A percentile compares a stretch with the other conserved stretches of the same genome.
These are phyloP conservation scores for Torymus tubicola DNA, from an alignment of 2,888 invertebrate genomes.

Conservation along the genomic window DNA sequence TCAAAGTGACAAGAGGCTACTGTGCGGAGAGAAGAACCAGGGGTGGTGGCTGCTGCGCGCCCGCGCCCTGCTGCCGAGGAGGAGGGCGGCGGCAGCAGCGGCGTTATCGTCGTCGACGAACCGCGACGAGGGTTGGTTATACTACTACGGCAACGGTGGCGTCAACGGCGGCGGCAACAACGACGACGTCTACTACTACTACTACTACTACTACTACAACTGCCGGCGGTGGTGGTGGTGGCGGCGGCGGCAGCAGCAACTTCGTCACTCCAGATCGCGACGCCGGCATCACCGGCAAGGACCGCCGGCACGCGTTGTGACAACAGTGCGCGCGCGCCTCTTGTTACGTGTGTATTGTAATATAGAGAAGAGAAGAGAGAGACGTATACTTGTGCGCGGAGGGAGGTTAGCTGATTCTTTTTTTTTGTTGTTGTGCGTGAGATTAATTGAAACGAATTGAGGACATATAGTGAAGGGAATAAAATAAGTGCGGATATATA, in stretches of 20 bases:
- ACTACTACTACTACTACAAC: neutral
- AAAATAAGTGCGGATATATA: too few species aligned
- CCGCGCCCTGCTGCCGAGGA: neutral
- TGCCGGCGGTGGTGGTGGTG: conserved; percentile 14
- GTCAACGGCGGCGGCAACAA: neutral
- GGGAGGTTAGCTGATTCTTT: too few species aligned
- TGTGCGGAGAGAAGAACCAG: too few species aligned
- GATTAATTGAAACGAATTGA: too few species aligned
- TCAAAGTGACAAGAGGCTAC: too few species aligned
- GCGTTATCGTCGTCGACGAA: neutral
- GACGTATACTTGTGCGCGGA: too few species aligned
- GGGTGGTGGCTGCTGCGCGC: too few species aligned
- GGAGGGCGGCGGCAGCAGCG: neutral
- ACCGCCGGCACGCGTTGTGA: neutral
- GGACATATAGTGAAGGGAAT: too few species aligned
- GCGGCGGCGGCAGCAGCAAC: conserved; percentile 18
- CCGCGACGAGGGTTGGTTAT: neutral
- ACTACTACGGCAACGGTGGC: neutral
- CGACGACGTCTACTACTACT: neutral
- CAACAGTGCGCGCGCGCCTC: conserved; percentile 40
- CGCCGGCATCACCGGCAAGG: conserved; percentile 9
- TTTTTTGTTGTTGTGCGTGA: too few species aligned
- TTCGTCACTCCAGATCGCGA: neutral
- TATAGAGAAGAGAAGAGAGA: too few species aligned
- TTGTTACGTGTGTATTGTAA: too few species aligned